phyloP scores from a whole-genome alignment of 2,888 invertebrate species.

The Eupithecia insigniata region DNA sequence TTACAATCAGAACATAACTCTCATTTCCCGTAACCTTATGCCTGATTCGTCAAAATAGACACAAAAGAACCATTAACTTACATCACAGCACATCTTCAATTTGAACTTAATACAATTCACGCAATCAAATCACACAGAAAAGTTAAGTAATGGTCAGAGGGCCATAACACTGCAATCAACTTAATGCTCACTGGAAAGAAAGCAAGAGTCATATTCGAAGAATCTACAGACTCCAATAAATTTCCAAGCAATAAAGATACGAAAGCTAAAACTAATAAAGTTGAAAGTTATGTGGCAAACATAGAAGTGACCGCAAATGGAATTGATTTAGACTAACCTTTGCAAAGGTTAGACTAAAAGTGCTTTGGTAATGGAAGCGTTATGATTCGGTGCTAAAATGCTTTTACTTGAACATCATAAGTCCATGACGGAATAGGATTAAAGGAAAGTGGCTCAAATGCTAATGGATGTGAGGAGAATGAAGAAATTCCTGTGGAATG shows the following conservation, averaged over 20 bases:
- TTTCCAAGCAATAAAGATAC: conserved; percentile 20
- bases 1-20: not conserved
- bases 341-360: conserved; percentile 62
- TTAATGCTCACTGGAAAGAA: conserved; percentile 39
- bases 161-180: conserved; percentile 36
- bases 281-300: conserved; percentile 25
- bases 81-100: conserved; percentile 20
- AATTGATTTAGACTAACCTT: conserved; percentile 59
- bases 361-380: conserved; percentile 50
- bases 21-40: conserved; percentile 3
- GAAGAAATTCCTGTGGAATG: conserved; percentile 29
- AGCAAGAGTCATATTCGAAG: conserved; percentile 39
- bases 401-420: conserved; percentile 46
- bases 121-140: conserved; percentile 35
- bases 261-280: conserved; percentile 21
- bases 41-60: not conserved
- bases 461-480: conserved; percentile 44
- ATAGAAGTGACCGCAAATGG: conserved; percentile 41
- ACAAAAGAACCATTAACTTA: conserved; percentile 12
- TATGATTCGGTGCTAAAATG: conserved; percentile 52
- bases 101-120: conserved; percentile 21
- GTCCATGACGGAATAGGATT: conserved; percentile 51
- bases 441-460: conserved; percentile 55
- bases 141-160: conserved; percentile 44
- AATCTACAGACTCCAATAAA: conserved; percentile 5